These are phyloP conservation scores for Oeneis ivallda DNA, from an alignment of 2,888 invertebrate species.

Conservation along the genomic window DNA sequence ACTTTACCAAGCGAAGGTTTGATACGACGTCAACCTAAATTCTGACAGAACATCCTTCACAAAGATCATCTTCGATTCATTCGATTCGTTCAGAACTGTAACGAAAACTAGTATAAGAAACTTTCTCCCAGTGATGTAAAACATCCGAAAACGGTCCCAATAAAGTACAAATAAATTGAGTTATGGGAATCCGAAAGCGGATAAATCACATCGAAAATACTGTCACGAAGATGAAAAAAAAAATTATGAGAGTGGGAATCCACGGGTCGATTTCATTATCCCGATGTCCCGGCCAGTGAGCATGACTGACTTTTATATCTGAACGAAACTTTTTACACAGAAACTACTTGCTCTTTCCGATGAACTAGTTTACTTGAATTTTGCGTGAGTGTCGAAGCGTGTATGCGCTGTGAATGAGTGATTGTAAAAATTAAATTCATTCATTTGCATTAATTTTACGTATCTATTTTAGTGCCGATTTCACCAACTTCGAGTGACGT, in stretches of 20 bases:
- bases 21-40: background rate
- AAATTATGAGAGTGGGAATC: conserved; percentile 60
- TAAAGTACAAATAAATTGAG: conserved; percentile 65
- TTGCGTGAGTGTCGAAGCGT: conserved; percentile 4
- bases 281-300: conserved; percentile 54
- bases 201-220: conserved; percentile 76
- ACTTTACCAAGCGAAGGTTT: too few species aligned
- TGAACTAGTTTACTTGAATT: conserved; percentile 31
- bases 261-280: conserved; percentile 67
- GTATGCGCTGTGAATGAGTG: too few species aligned
- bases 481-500: too few species aligned
- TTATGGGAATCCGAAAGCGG: conserved; percentile 72
- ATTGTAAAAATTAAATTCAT: too few species aligned
- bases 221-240: conserved; percentile 72
- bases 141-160: conserved; percentile 42
- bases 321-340: conserved; percentile 45
- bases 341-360: conserved; percentile 35
- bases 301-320: conserved; percentile 58
- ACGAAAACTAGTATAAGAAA: conserved; percentile 17
- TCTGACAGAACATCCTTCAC: background rate
- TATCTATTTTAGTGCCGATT: too few species aligned
- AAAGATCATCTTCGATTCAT: background rate
- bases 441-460: too few species aligned
- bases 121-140: conserved; percentile 17
- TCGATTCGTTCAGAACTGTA: background rate